phyloP scores from a whole-genome alignment of 2,113 vertebrate genomes.

The Lamprotornis superbus region DNA sequence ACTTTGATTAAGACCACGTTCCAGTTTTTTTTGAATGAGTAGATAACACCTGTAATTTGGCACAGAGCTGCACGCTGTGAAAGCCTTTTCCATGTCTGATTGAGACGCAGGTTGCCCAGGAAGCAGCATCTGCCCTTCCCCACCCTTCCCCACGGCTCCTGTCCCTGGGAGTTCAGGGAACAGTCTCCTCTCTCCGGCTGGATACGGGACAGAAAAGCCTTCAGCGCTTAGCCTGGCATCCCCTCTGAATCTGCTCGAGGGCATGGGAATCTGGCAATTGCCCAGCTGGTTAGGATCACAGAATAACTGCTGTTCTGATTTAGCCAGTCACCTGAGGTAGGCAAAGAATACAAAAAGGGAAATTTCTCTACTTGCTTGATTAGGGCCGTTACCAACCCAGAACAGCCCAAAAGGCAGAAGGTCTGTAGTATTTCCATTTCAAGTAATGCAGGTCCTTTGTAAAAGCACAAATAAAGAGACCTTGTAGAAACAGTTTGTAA shows the following conservation, averaged over 20 bases:
- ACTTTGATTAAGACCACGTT: background rate
- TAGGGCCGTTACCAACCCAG: background rate
- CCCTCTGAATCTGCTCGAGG: background rate
- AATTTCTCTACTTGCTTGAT: background rate
- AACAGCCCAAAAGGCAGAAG: background rate
- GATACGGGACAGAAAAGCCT: background rate
- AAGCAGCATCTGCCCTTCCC: too few species aligned
- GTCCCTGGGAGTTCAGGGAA: fast-evolving
- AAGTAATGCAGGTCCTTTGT: background rate
- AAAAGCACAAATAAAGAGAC: background rate
- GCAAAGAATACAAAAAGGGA: background rate
- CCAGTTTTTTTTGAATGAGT: background rate
- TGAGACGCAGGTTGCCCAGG: background rate
- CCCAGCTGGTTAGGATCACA: background rate
- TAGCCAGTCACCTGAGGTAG: background rate
- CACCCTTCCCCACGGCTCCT: fast-evolving
- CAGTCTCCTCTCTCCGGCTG: fast-evolving
- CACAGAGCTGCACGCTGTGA: background rate
- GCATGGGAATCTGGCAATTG: background rate
- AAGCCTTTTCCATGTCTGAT: background rate
- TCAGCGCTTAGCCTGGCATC: background rate
- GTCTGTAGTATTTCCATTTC: background rate
- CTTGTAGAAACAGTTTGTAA: background rate
- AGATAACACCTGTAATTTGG: background rate
- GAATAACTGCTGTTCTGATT: fast-evolving